Conservation (phyloP, 2,888 invertebrate species). For the Clanis bilineata region DNA sequence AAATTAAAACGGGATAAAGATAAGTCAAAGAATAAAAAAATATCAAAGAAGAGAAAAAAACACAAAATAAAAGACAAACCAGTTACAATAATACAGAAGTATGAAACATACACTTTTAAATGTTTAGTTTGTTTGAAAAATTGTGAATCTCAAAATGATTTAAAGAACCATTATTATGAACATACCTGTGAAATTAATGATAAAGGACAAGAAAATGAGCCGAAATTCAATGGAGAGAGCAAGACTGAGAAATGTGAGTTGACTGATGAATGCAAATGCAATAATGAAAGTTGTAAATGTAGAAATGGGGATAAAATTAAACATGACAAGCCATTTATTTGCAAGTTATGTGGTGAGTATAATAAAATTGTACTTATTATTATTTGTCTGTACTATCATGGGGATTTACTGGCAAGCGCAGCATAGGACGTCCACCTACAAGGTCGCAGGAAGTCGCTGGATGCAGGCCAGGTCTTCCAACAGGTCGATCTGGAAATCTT, state of each 20-base stretch:
- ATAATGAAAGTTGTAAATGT: slow-evolving; percentile 49
- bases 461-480: too few relatives aligned
- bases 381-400: too few relatives aligned
- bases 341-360: slow-evolving; percentile 66
- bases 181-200: slow-evolving; percentile 27
- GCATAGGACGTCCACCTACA: too few relatives aligned
- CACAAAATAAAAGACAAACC: slow-evolving; percentile 7
- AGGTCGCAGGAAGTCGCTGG: too few relatives aligned
- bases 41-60: neutral
- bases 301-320: slow-evolving; percentile 41
- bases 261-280: slow-evolving; percentile 33
- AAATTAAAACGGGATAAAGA: slow-evolving; percentile 8
- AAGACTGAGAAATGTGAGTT: slow-evolving; percentile 27
- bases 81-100: slow-evolving; percentile 13
- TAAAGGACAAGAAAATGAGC: neutral
- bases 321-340: slow-evolving; percentile 51
- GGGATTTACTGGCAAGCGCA: too few relatives aligned
- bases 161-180: slow-evolving; percentile 51
- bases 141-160: slow-evolving; percentile 34
- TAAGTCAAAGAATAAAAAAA: neutral
- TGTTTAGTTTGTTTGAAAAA: slow-evolving; percentile 50
- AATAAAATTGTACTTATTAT: too few relatives aligned
- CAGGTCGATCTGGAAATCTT: too few relatives aligned
- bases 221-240: neutral
- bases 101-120: slow-evolving; percentile 28